phyloP scores from a whole-genome alignment of 1,140 invertebrate genomes.

The Fopius arisanus region DNA sequence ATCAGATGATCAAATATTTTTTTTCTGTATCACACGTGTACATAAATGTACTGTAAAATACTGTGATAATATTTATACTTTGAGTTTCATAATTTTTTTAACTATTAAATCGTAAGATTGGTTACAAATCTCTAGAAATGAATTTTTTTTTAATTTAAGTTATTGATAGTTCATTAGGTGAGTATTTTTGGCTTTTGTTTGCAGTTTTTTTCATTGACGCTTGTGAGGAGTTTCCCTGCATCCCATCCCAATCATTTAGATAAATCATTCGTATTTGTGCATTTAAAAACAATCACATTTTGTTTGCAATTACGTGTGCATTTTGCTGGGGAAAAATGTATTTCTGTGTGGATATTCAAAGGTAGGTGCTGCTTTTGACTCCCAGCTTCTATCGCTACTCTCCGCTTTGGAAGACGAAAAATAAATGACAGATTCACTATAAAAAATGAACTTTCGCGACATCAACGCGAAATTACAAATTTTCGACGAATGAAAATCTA shows the following conservation, averaged over 20 bases:
- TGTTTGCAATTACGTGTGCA: not conserved
- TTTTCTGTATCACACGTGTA: constrained; percentile 56
- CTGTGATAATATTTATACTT: constrained; percentile 64
- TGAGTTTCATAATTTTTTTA: constrained; percentile 41
- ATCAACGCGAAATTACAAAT: too few species aligned
- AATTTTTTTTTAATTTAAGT: constrained; percentile 3
- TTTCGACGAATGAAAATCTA: too few species aligned
- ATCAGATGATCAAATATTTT: not conserved
- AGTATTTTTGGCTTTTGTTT: not conserved
- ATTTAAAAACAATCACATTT: not conserved
- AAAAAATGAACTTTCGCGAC: not conserved
- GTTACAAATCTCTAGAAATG: constrained; percentile 20
- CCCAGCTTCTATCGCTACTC: not conserved
- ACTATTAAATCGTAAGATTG: constrained; percentile 49
- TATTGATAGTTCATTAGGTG: not conserved
- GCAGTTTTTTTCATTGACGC: not conserved
- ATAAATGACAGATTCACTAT: not conserved
- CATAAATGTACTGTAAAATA: constrained; percentile 62
- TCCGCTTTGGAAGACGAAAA: too few species aligned
- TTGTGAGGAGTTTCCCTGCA: not conserved
- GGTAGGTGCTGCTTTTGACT: constrained; percentile 7
- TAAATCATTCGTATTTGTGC: not conserved
- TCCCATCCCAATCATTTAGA: not conserved
- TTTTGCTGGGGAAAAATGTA: not conserved
- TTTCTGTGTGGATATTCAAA: not conserved